Percentiles rank a stretch among this genome's conserved stretches.
These are phyloP conservation scores for Hyperoplus lanceolatus DNA, from an alignment of 2,797 vertebrate species.

Conservation along the genomic window DNA sequence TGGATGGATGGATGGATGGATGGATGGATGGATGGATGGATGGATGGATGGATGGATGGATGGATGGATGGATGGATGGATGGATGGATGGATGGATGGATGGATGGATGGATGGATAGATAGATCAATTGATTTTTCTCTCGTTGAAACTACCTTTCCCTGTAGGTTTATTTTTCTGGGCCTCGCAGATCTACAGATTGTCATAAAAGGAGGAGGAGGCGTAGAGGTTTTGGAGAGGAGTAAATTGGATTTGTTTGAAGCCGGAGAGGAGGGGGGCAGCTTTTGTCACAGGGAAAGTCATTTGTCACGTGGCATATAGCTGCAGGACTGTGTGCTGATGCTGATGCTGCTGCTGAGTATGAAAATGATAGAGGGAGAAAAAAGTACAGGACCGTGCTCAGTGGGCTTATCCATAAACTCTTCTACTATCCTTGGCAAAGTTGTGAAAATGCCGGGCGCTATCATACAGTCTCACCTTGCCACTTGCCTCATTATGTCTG, in stretches of 20 bases:
- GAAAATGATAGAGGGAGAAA: constrained; percentile 32
- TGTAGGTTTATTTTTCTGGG: neutral
- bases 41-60: too few relatives aligned
- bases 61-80: too few relatives aligned
- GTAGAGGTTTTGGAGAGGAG: constrained; percentile 33
- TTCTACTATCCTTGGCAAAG: constrained; percentile 38
- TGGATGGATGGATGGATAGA: too few relatives aligned
- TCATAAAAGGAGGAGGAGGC: constrained; percentile 21
- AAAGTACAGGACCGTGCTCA: constrained; percentile 32
- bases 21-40: too few relatives aligned
- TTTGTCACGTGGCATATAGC: constrained; percentile 48
- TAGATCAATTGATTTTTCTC: neutral
- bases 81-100: too few relatives aligned
- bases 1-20: too few relatives aligned
- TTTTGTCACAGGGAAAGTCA: constrained; percentile 51
- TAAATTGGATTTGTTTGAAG: constrained; percentile 62
- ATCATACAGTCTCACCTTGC: constrained; percentile 38
- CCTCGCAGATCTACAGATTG: constrained; percentile 36
- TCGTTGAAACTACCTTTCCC: neutral
- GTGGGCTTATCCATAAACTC: constrained; percentile 38
- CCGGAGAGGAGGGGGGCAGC: constrained; percentile 25
- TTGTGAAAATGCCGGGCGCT: constrained; percentile 55
- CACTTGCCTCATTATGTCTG: constrained; percentile 50
- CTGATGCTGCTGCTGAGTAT: constrained; percentile 23
- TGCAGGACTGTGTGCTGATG: constrained; percentile 37